Evolutionary conservation across 2,113 vertebrate species (phyloP).

Genomic region (Megaleporinus macrocephalus): DNA sequence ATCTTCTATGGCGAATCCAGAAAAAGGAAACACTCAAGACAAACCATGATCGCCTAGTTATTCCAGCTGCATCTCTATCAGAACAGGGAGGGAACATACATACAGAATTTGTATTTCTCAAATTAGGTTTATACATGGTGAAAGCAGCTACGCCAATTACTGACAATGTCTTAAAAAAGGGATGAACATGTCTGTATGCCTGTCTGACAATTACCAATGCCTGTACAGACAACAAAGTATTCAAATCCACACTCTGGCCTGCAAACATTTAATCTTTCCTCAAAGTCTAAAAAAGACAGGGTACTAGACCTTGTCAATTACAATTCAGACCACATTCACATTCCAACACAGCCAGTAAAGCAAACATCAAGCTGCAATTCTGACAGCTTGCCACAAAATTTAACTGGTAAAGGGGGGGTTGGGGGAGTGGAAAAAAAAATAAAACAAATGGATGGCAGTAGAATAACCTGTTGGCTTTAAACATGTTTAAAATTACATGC

Average conservation of each 20-base stretch:
- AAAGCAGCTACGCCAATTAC: slow-evolving; percentile 22
- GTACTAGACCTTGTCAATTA: neutral
- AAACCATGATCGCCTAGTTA: slow-evolving; percentile 27
- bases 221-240: neutral
- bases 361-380: neutral
- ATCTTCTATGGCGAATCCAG: slow-evolving; percentile 33
- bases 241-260: neutral
- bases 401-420: neutral
- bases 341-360: neutral
- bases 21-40: slow-evolving; percentile 35
- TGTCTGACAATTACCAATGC: neutral
- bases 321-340: slow-evolving; percentile 8
- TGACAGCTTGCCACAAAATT: neutral
- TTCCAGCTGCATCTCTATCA: slow-evolving; percentile 41
- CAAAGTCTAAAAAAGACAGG: neutral
- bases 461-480: slow-evolving; percentile 21
- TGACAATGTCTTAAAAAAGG: slow-evolving; percentile 24
- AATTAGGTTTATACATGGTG: slow-evolving; percentile 18
- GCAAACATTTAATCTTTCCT: slow-evolving; percentile 2
- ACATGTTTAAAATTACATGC: slow-evolving; percentile 27
- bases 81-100: slow-evolving; percentile 37
- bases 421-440: neutral
- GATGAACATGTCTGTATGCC: slow-evolving; percentile 5
- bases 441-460: too few species aligned
- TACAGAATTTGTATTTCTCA: slow-evolving; percentile 23